Evolutionary conservation across 2,113 vertebrate genomes (phyloP).

Genomic region (Caranx ignobilis): DNA sequence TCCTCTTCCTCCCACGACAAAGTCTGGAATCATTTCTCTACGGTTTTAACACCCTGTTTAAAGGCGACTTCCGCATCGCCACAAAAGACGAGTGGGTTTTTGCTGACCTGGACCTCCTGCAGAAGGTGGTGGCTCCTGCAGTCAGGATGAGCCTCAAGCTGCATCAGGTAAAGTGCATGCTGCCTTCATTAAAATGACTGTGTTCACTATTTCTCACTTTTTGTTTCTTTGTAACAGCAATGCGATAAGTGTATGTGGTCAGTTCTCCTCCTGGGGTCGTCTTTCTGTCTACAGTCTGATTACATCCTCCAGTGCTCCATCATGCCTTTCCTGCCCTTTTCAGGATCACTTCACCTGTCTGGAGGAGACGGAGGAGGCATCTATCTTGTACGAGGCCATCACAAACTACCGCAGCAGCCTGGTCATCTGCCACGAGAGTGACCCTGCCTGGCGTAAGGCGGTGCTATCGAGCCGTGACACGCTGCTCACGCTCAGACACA

Average conservation of each 20-base stretch:
- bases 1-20: neutral
- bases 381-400: conserved; percentile 92
- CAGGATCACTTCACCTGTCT: conserved; percentile 99
- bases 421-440: conserved; percentile 96
- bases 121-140: conserved; percentile 94
- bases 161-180: conserved; percentile 88
- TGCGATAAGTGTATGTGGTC: no score
- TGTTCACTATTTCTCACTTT: no score
- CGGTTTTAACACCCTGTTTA: conserved; percentile 95
- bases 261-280: neutral
- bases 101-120: conserved; percentile 94
- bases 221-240: no score
- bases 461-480: conserved; percentile 94
- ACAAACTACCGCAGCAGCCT: conserved; percentile 91
- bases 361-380: conserved; percentile 95
- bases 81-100: conserved; percentile 98
- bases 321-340: neutral
- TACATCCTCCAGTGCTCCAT: neutral
- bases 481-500: conserved; percentile 94
- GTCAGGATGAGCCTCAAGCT: conserved; percentile 98
- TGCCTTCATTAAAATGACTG: neutral
- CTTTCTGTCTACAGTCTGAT: neutral
- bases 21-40: conserved; percentile 97
- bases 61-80: conserved; percentile 95
- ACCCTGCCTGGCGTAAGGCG: conserved; percentile 94